These are phyloP conservation scores for Cricetomys ansorgei DNA, from an alignment of 2,113 vertebrate genomes.

Conservation along the genomic window DNA sequence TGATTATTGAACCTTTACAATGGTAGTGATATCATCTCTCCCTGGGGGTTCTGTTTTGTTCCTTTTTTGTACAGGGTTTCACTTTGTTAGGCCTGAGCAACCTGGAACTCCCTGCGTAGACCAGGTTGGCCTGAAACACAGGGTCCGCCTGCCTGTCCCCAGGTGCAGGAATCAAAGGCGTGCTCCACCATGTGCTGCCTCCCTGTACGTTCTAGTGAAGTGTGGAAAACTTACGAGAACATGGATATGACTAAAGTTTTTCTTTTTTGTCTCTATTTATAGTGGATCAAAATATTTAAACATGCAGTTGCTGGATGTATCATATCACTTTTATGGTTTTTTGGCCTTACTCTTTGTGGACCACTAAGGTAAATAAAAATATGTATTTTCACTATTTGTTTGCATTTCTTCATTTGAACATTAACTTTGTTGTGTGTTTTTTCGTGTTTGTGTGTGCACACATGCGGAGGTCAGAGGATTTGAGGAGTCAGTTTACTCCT, in stretches of 20 bases:
- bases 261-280: slow-evolving; percentile 81
- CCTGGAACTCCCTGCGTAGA: background rate
- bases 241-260: slow-evolving; percentile 44
- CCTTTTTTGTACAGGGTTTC: background rate
- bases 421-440: background rate
- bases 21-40: slow-evolving; percentile 31
- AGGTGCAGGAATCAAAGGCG: background rate
- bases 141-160: background rate
- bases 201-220: background rate
- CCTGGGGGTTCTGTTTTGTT: background rate
- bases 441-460: background rate
- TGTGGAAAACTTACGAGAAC: slow-evolving; percentile 22
- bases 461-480: background rate
- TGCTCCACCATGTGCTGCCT: background rate
- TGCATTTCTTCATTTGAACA: slow-evolving; percentile 45
- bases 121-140: background rate
- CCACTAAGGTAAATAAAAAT: slow-evolving; percentile 93
- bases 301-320: slow-evolving; percentile 96
- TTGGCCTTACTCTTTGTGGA: slow-evolving; percentile 98
- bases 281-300: slow-evolving; percentile 98
- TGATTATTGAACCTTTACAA: slow-evolving; percentile 63
- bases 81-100: background rate
- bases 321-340: slow-evolving; percentile 97
- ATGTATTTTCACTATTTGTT: background rate
- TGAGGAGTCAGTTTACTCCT: background rate